Percentiles rank a stretch among this genome's conserved stretches.
phyloP scores from a whole-genome alignment of 1,140 invertebrate genomes.

The Acromyrmex charruanus region DNA sequence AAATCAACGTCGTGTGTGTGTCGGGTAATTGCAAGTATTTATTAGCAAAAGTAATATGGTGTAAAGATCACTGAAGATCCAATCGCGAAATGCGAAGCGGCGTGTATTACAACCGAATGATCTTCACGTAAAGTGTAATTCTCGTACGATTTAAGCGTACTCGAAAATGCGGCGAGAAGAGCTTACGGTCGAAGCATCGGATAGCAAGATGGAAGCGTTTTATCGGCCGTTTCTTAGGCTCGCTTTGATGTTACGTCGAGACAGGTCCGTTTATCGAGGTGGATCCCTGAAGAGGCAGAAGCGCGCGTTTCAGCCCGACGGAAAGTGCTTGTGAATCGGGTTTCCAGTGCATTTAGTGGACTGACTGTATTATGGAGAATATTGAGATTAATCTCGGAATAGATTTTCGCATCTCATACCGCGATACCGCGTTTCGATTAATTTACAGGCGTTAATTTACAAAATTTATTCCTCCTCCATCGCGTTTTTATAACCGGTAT shows the following conservation, averaged over 20 bases:
- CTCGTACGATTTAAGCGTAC: conserved; percentile 19
- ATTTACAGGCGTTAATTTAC: not conserved
- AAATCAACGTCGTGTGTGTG: not conserved
- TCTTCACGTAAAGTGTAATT: not conserved
- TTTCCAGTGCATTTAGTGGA: conserved; percentile 25
- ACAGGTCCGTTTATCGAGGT: conserved; percentile 39
- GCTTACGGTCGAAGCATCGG: not conserved
- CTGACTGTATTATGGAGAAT: not conserved
- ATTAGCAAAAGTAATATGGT: not conserved
- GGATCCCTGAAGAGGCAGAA: conserved; percentile 22
- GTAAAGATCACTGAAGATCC: not conserved
- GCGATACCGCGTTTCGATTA: not conserved
- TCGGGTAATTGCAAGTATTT: not conserved
- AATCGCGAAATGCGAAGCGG: not conserved
- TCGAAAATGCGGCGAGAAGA: conserved; percentile 2
- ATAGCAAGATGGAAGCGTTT: conserved; percentile 27
- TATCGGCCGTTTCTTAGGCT: conserved; percentile 36
- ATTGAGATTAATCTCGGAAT: not conserved
- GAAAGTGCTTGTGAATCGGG: conserved; percentile 36
- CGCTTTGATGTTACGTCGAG: conserved; percentile 43
- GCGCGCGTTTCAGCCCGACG: conserved; percentile 61
- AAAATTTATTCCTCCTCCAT: not conserved
- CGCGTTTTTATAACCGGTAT: no score
- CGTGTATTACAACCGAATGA: not conserved
- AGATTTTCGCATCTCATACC: not conserved